Conservation (phyloP, 2,888 invertebrate genomes). For the Drosophila aldrichi region DNA sequence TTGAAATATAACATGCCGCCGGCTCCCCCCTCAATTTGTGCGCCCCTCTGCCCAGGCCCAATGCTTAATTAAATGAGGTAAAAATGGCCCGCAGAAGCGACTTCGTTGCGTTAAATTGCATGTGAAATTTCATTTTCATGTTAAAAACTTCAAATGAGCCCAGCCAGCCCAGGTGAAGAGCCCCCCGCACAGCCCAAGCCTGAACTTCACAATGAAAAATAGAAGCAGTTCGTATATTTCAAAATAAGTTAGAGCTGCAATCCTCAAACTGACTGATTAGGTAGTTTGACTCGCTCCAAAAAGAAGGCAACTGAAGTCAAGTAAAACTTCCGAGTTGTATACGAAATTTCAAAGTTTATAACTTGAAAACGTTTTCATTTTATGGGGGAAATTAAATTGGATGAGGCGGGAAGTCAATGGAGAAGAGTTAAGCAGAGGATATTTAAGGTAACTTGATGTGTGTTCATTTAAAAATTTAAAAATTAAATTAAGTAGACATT, state of each 20-base stretch:
- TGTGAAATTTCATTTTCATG: constrained; percentile 34
- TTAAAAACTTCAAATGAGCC: constrained; percentile 26
- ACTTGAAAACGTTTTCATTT: neutral
- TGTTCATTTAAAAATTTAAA: neutral
- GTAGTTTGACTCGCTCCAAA: neutral
- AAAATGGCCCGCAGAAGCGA: constrained; percentile 47
- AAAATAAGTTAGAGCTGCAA: constrained; percentile 3
- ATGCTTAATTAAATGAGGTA: constrained; percentile 67
- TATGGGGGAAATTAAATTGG: neutral
- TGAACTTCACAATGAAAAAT: constrained; percentile 13
- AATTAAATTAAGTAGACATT: too few species aligned
- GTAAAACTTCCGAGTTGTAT: neutral
- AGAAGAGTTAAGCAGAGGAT: neutral
- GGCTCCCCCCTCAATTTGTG: too few species aligned
- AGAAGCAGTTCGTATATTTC: neutral
- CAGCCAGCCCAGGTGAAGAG: neutral
- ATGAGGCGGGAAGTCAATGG: too few species aligned
- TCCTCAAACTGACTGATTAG: constrained; percentile 14
- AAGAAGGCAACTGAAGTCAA: neutral
- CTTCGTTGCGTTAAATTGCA: constrained; percentile 36
- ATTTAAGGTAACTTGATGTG: neutral
- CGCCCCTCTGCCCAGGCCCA: neutral
- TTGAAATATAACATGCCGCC: constrained; percentile 73
- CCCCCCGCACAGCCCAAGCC: too few species aligned
- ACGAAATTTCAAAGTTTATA: neutral